Conservation (phyloP, 2,797 vertebrate species). For the Tolypeutes matacus region DNA sequence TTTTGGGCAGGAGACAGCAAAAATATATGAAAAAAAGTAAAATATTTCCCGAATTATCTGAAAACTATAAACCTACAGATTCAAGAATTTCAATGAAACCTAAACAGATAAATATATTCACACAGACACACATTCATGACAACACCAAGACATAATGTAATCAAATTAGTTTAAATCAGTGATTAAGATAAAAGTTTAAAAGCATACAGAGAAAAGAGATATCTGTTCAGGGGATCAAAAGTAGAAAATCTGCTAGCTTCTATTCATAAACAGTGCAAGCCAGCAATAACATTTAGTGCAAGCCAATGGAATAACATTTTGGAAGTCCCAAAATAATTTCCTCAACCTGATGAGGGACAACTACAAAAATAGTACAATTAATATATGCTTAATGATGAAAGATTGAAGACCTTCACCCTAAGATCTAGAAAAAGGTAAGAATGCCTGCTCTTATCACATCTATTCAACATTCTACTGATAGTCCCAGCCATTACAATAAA, state of each 20-base stretch:
- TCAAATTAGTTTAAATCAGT: not conserved
- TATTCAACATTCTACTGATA: not conserved
- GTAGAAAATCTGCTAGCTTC: not conserved
- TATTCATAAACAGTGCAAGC: not conserved
- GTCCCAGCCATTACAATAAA: not conserved
- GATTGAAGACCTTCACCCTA: not conserved
- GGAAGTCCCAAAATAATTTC: not conserved
- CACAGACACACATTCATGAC: not conserved
- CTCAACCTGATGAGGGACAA: not conserved
- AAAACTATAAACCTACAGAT: not conserved
- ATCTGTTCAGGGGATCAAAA: not conserved
- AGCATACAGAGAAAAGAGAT: not conserved
- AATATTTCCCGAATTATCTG: not conserved
- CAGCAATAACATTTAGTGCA: not conserved
- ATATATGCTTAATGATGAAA: not conserved
- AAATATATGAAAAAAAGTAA: not conserved
- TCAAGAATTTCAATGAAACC: not conserved
- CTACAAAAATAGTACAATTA: not conserved
- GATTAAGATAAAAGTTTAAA: not conserved
- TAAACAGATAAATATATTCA: not conserved
- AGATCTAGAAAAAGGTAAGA: not conserved
- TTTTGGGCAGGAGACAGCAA: not conserved
- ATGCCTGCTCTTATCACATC: not conserved
- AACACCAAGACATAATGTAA: not conserved
- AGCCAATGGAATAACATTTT: not conserved